Evolutionary conservation across 2,113 vertebrate species (phyloP), one percentile per base, ranked within the genome.

Genomic region (Perccottus glenii): DNA sequence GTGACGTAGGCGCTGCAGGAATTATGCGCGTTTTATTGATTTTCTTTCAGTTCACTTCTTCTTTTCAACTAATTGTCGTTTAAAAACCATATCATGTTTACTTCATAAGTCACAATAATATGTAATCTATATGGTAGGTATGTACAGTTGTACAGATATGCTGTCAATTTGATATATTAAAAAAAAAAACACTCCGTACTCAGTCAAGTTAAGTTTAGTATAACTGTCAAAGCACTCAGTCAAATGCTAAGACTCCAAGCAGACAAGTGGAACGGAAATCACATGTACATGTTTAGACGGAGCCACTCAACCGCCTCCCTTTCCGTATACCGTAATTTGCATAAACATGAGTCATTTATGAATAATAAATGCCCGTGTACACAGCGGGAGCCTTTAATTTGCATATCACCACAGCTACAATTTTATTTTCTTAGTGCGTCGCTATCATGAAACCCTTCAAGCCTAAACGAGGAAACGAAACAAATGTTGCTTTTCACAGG

Each of bases 271-370:
- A 64, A 33, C 59, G 61, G 43, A 64, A 64, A 73, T 55, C 80
- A 77, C 45, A 38, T n/a, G 52, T 55, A 62, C 60, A 43, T 85
- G 84, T 87, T 85, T 67, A 83, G 77, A 79, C 66, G 80, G 80
- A 67, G 74, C 76, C 83, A 75, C 82, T 88, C 90, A 89, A 83
- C 84, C 89, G 81, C 87, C 87, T 86, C 82, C 78, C 70, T 83
- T 80, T 81, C 83, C 74, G 81, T 79, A 85, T 70, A 75, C 73
- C 73, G 85, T 91, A 64, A 97, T 98, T 97, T 97, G 93, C 96
- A 98, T 98, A 95, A 96, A 94, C 93, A 95, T 94, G 92, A 93
- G 79, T 94, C 94, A 93, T 92, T 92, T 95, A 96, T 97, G 96
- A 98, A 98, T 98, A 98, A 97, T 98, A 95, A 96, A 94, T 93